phyloP scores from a whole-genome alignment of 2,797 vertebrate genomes.

The Oreortyx pictus region DNA sequence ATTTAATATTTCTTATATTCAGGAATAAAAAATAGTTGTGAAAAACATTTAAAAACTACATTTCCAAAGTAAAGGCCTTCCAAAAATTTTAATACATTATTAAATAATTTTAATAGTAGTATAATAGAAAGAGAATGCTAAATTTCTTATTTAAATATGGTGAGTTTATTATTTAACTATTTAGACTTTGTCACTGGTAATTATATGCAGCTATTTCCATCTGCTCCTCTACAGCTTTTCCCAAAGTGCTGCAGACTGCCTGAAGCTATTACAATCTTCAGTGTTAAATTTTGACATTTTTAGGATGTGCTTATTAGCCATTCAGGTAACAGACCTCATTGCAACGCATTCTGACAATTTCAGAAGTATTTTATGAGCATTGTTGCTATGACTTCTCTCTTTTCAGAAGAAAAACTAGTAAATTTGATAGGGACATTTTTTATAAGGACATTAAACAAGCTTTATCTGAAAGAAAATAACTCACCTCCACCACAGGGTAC shows the following conservation, averaged over 20 bases:
- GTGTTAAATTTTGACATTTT: constrained; percentile 14
- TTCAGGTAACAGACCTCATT: constrained; percentile 16
- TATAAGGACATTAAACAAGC: neutral
- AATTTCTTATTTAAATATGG: neutral
- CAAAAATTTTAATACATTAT: neutral
- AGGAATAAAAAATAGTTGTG: neutral
- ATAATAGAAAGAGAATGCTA: neutral
- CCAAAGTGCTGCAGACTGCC: neutral
- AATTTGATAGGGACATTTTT: neutral
- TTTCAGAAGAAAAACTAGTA: constrained; percentile 25
- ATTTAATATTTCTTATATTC: neutral
- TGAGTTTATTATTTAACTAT: neutral
- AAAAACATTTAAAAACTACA: too few relatives aligned
- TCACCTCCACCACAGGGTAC: neutral
- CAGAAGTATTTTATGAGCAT: neutral
- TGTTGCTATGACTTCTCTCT: neutral
- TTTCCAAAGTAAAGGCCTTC: neutral
- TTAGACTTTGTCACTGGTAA: neutral
- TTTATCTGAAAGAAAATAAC: neutral
- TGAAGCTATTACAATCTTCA: constrained; percentile 1
- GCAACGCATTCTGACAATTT: neutral
- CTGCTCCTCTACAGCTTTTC: neutral
- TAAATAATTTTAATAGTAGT: neutral
- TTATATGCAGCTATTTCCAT: neutral
- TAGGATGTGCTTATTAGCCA: constrained; percentile 1